Percentiles rank a stretch among this genome's conserved stretches.
Conservation (phyloP, 2,888 invertebrate species). For the Cosmopolites sordidus region DNA sequence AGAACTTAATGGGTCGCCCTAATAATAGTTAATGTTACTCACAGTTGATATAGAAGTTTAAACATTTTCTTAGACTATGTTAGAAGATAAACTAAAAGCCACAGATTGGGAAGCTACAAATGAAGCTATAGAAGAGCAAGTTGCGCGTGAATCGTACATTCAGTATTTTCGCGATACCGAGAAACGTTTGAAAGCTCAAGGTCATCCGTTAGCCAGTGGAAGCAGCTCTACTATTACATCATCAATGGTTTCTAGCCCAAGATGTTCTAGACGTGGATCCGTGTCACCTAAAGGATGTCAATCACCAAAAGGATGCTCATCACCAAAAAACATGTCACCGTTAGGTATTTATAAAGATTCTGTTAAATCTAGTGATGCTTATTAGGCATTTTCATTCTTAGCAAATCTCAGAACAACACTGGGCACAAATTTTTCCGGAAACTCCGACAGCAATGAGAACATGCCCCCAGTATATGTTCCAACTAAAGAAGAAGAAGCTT, state of each 20-base stretch:
- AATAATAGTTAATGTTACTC: too few species aligned
- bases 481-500: slow-evolving; percentile 38
- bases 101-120: slow-evolving; percentile 91
- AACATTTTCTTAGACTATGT: slow-evolving; percentile 71
- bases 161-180: slow-evolving; percentile 56
- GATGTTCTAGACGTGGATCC: slow-evolving; percentile 43
- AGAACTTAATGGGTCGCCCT: too few species aligned
- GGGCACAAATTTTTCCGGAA: slow-evolving; percentile 24
- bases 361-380: background rate
- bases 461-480: slow-evolving; percentile 36
- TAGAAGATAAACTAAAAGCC: slow-evolving; percentile 82
- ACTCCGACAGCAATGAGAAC: slow-evolving; percentile 28
- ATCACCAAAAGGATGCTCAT: slow-evolving; percentile 42
- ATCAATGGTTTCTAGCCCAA: slow-evolving; percentile 41
- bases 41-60: too few species aligned
- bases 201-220: slow-evolving; percentile 42
- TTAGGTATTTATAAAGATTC: slow-evolving; percentile 29
- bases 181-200: slow-evolving; percentile 44
- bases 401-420: slow-evolving; percentile 37
- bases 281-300: slow-evolving; percentile 45
- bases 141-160: slow-evolving; percentile 78
- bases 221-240: slow-evolving; percentile 47
- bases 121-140: slow-evolving; percentile 84
- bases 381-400: slow-evolving; percentile 20
- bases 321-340: slow-evolving; percentile 37